These are phyloP conservation scores for Romanomermis culicivorax DNA, from an alignment of 2,888 invertebrate genomes.

Conservation along the genomic window DNA sequence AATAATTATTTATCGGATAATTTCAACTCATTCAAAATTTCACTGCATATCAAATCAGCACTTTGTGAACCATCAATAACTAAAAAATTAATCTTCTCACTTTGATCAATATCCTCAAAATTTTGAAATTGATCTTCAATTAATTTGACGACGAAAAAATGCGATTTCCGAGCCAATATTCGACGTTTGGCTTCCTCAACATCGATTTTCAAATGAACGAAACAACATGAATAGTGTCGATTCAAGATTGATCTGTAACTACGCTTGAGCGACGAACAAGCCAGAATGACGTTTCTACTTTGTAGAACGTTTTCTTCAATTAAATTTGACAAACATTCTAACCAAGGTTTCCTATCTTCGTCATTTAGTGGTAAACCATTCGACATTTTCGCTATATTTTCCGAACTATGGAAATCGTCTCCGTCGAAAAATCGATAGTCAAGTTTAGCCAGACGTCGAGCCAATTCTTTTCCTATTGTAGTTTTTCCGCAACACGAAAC, in stretches of 20 bases:
- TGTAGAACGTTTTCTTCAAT: slow-evolving; percentile 13
- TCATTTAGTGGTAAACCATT: slow-evolving; percentile 24
- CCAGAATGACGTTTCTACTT: slow-evolving; percentile 14
- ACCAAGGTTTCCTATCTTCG: slow-evolving; percentile 29
- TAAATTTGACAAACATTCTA: slow-evolving; percentile 14
- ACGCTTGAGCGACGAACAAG: slow-evolving; percentile 29
- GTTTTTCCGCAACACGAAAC: slow-evolving; percentile 15
- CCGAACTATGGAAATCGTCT: slow-evolving; percentile 26
- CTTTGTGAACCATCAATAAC: neutral
- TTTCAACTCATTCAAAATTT: too few species aligned
- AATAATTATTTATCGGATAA: too few species aligned
- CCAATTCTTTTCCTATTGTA: slow-evolving; percentile 15
- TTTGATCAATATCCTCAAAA: neutral
- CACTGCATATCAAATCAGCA: too few species aligned
- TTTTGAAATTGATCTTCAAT: neutral
- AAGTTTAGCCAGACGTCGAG: slow-evolving; percentile 13
- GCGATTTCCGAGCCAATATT: neutral
- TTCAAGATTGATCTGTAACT: slow-evolving; percentile 15
- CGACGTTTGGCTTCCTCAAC: neutral
- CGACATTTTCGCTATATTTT: slow-evolving; percentile 29
- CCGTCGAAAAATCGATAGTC: slow-evolving; percentile 25
- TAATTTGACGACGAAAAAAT: neutral
- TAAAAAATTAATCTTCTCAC: neutral
- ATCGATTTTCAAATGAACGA: neutral
- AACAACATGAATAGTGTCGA: neutral